Evolutionary conservation across 2,888 invertebrate genomes (phyloP).

Genomic region (Meloe dianella): DNA sequence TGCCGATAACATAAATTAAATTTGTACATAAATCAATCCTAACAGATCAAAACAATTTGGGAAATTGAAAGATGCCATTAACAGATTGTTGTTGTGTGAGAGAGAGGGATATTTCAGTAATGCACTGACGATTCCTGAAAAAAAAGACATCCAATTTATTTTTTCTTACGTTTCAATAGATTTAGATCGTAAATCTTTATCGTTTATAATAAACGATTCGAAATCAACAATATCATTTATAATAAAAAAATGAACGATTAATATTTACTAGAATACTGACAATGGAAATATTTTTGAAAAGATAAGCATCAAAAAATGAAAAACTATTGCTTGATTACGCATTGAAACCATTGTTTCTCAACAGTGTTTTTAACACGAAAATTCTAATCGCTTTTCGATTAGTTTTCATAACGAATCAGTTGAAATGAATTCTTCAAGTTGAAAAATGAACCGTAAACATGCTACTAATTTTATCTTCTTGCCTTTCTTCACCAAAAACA

Average conservation of each 20-base stretch:
- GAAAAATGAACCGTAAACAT: neutral
- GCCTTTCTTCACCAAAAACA: neutral
- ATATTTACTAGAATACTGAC: neutral
- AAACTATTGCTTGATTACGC: neutral
- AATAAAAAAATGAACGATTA: neutral
- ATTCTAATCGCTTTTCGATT: neutral
- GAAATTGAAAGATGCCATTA: neutral
- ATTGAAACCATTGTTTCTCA: too few species aligned
- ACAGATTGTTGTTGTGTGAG: neutral
- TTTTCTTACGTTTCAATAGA: neutral
- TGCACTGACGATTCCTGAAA: neutral
- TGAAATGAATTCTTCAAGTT: neutral
- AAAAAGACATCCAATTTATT: neutral
- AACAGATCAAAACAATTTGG: conserved; percentile 1
- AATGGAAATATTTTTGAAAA: neutral
- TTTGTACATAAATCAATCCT: neutral
- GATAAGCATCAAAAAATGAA: too few species aligned
- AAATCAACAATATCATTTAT: neutral
- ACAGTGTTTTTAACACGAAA: too few species aligned
- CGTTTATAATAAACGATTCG: neutral
- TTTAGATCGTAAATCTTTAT: neutral
- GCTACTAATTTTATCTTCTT: neutral
- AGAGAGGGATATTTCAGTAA: neutral
- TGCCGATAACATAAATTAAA: neutral
- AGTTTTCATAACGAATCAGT: neutral